Conservation (phyloP, 1,140 invertebrate genomes). For the Propsilocerus akamusi region DNA sequence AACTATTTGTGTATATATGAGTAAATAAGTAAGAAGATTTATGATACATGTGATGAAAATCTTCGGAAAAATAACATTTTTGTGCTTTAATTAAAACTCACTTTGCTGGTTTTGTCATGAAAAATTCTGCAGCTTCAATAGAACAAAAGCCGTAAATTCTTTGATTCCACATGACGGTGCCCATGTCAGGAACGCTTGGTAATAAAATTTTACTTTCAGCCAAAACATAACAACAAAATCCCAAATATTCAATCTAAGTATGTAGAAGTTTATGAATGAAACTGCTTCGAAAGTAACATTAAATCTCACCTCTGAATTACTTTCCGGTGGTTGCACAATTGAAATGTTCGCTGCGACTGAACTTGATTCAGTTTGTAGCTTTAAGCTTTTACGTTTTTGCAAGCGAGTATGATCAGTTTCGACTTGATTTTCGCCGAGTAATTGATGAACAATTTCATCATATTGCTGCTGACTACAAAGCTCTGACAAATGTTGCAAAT, state of each 20-base stretch:
- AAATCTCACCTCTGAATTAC: background rate
- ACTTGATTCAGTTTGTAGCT: background rate
- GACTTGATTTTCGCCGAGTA: background rate
- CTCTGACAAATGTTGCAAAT: background rate
- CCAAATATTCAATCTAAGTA: background rate
- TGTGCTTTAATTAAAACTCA: background rate
- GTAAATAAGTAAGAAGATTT: too few species aligned
- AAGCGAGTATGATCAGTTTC: background rate
- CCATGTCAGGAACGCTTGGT: background rate
- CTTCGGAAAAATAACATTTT: too few species aligned
- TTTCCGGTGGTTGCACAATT: background rate
- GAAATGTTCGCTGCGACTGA: background rate
- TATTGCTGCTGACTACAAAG: background rate
- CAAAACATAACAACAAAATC: slow-evolving; percentile 1
- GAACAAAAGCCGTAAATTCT: slow-evolving; percentile 1
- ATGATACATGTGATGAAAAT: too few species aligned
- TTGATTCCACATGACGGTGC: background rate
- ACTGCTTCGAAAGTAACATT: too few species aligned
- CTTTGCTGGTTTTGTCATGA: background rate
- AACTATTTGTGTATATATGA: too few species aligned
- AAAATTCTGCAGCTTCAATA: background rate
- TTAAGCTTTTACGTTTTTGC: background rate
- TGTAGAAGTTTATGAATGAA: background rate
- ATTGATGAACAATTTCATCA: background rate
- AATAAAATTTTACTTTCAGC: slow-evolving; percentile 4